These are phyloP conservation scores for Artemia sp. DNA, from an alignment of 2,888 invertebrate genomes.

Conservation along the genomic window DNA sequence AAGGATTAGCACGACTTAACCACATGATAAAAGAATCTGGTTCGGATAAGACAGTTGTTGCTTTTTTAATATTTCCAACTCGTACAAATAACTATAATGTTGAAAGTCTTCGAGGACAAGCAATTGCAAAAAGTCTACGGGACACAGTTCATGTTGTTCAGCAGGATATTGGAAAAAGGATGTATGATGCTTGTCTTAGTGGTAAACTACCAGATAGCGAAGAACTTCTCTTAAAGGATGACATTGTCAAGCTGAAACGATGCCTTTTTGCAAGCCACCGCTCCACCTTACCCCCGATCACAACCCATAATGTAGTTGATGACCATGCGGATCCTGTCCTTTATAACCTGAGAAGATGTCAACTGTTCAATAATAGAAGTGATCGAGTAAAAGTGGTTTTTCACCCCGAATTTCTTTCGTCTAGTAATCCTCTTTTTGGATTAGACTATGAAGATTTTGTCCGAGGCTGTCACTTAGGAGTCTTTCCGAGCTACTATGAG, in stretches of 20 bases:
- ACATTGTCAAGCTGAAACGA: constrained; percentile 82
- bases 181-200: constrained; percentile 83
- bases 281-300: constrained; percentile 80
- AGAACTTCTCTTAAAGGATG: constrained; percentile 72
- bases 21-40: constrained; percentile 73
- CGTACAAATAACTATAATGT: constrained; percentile 97
- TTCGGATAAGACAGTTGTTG: constrained; percentile 84
- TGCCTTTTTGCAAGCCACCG: constrained; percentile 83
- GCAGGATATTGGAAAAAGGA: constrained; percentile 74
- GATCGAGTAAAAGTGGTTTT: constrained; percentile 97
- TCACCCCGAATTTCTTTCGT: constrained; percentile 94
- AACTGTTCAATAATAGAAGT: constrained; percentile 76
- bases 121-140: constrained; percentile 83
- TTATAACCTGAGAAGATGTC: constrained; percentile 65
- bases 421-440: constrained; percentile 92
- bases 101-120: constrained; percentile 89
- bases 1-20: constrained; percentile 82
- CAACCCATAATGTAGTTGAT: constrained; percentile 88
- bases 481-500: constrained; percentile 98
- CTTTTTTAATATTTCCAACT: constrained; percentile 95
- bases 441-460: constrained; percentile 99
- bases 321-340: constrained; percentile 80
- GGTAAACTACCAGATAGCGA: constrained; percentile 70
- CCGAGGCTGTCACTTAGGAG: constrained; percentile 92
- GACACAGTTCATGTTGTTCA: constrained; percentile 87